phyloP scores from a whole-genome alignment of 2,797 vertebrate genomes.

The Monodelphis domestica region DNA sequence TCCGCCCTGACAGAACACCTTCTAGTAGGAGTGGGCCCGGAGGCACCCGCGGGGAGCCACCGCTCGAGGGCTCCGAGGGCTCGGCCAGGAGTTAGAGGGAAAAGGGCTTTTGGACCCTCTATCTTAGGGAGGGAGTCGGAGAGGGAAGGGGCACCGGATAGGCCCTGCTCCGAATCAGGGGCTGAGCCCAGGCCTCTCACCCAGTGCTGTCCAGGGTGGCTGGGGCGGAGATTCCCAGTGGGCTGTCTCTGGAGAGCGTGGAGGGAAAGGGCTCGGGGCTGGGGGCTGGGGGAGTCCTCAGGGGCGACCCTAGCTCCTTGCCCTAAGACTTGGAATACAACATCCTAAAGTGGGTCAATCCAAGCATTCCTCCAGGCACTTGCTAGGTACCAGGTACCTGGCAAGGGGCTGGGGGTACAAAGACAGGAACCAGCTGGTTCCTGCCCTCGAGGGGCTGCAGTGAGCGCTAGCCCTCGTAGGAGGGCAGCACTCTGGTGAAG shows the following conservation, averaged over 20 bases:
- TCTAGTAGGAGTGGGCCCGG: no score
- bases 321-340: neutral
- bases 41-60: neutral
- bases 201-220: neutral
- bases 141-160: no score
- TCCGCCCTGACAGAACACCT: no score
- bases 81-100: neutral
- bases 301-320: neutral
- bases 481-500: neutral
- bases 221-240: neutral
- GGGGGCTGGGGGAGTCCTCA: no score
- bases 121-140: neutral
- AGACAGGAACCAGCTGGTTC: neutral
- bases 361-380: neutral
- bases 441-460: neutral
- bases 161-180: no score
- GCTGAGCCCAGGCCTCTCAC: neutral
- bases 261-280: neutral
- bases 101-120: no score
- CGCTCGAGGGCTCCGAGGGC: neutral
- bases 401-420: neutral
- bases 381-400: neutral
- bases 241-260: neutral
- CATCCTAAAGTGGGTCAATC: neutral
- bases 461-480: neutral